A percentile compares a stretch with the other conserved stretches of the same genome.
These are phyloP conservation scores for Lasius platythorax DNA, from an alignment of 2,888 invertebrate species.

Conservation along the genomic window DNA sequence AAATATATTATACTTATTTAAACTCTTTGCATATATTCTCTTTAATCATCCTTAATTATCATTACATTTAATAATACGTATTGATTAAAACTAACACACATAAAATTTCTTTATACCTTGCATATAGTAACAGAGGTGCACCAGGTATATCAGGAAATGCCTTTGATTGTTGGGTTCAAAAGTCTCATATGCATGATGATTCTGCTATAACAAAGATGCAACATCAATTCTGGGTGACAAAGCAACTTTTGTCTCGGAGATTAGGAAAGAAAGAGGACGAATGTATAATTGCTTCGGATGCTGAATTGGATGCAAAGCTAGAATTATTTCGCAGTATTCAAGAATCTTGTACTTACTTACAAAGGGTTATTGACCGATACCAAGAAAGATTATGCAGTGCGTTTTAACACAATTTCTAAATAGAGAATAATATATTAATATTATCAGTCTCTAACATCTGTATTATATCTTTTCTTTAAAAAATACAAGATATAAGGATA, in stretches of 20 bases:
- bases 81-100: conserved; percentile 5
- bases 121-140: conserved; percentile 78
- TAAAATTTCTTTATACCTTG: conserved; percentile 11
- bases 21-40: not conserved
- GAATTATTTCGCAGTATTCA: conserved; percentile 97
- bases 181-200: conserved; percentile 84
- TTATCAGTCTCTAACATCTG: not conserved
- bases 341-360: conserved; percentile 94
- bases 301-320: conserved; percentile 98
- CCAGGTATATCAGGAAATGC: conserved; percentile 83
- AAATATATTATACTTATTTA: not conserved
- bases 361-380: conserved; percentile 96
- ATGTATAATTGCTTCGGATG: conserved; percentile 97
- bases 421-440: not conserved
- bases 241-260: conserved; percentile 97
- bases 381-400: conserved; percentile 96
- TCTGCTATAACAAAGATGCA: conserved; percentile 91
- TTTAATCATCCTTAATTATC: not conserved
- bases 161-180: conserved; percentile 87
- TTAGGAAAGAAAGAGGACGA: conserved; percentile 99
- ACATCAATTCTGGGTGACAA: conserved; percentile 99
- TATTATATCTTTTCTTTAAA: not conserved
- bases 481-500: not conserved
- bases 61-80: not conserved
- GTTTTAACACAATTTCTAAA: conserved; percentile 70